Evolutionary conservation across 2,888 invertebrate genomes (phyloP), one percentile per base, ranked within the genome.

Genomic region (Meiosimyza platycephala): DNA sequence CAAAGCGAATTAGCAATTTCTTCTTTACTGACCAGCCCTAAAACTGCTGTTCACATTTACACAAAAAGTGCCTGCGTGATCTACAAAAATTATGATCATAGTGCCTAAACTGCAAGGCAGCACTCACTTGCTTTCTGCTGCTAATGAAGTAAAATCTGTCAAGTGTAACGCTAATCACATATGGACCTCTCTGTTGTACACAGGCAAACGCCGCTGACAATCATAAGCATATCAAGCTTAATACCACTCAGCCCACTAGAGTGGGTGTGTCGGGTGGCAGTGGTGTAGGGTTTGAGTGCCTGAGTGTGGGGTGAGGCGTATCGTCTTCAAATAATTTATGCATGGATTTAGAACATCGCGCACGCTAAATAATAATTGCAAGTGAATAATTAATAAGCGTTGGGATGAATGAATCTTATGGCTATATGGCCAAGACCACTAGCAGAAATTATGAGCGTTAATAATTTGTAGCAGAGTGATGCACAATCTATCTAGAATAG

Each of bases 311-410:
- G 50, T 64, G 64, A 64, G 64, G 64, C 51, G 64, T 64, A 28
- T 52, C 9, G 13, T 40, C 40, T 72, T 72, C 57, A 67, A 52
- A 50, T 73, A 76, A 76, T 74, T 73, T 76, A 76, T 76, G 71
- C 76, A 73, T 62, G 66, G 77, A 77, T 76, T 78, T 78, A 77
- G 78, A 78, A 78, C 76, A 72, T 65, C 72, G 63, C 52, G 71
- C 77, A 78, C 74, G 77, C 76, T 73, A 76, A 51, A 60, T 54
- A 72, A 77, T 78, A 78, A 77, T 75, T 77, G 77, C 76, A 78
- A 77, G 76, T 75, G 77, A 78, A 76, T 78, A 76, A 79, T 63
- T 63, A 63, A 48, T 63, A 63, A 40, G 40, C 40, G 40, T 40
- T 40, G 40, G 40, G 40, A 40, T 40, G 40, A 40, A 40, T 40